phyloP scores from a whole-genome alignment of 2,888 invertebrate species.

The Leucophora obtusa region DNA sequence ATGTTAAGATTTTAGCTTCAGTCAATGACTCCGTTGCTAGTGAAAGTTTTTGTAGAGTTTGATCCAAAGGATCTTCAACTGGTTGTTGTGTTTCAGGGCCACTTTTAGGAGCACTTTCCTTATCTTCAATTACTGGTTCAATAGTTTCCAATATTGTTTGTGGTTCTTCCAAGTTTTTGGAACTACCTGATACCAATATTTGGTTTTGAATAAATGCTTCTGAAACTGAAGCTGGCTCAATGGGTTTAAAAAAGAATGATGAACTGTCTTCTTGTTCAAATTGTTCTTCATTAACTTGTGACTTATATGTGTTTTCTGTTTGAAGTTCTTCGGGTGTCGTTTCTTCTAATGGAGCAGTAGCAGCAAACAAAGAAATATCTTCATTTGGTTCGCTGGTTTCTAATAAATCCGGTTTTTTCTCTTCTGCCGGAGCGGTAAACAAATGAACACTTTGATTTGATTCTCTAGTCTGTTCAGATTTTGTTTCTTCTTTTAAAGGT shows the following conservation, averaged over 20 bases:
- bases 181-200: background rate
- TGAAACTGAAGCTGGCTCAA: conserved; percentile 11
- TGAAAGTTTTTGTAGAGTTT: conserved; percentile 51
- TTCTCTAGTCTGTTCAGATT: background rate
- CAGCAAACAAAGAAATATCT: background rate
- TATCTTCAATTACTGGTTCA: conserved; percentile 46
- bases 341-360: background rate
- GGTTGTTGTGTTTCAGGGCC: background rate
- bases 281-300: background rate
- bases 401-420: background rate
- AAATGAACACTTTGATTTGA: background rate
- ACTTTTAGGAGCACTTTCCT: background rate
- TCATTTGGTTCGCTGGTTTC: conserved; percentile 6
- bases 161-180: background rate
- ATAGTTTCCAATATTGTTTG: conserved; percentile 67
- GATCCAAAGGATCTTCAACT: conserved; percentile 42
- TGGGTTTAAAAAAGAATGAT: conserved; percentile 17
- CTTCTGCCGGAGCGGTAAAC: background rate
- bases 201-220: background rate
- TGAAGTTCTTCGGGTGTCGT: background rate
- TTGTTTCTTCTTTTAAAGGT: background rate
- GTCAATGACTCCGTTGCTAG: conserved; percentile 4
- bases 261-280: background rate
- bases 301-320: background rate
- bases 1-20: conserved; percentile 10